Evolutionary conservation across 1,140 invertebrate species (phyloP), one percentile per base, ranked within the genome.

Genomic region (Berghia stephanieae): DNA sequence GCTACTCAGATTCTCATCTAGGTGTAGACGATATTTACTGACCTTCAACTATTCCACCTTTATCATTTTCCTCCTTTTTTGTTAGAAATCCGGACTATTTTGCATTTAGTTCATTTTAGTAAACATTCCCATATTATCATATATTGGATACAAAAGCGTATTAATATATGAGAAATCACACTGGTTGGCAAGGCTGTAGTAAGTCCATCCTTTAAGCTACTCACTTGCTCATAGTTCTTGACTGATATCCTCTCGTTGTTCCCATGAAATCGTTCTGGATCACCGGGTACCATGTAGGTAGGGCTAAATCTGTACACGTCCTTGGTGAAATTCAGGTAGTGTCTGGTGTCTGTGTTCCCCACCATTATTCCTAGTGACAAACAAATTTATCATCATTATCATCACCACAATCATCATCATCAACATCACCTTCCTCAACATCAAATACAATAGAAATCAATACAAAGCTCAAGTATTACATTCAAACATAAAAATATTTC

Each of bases 231-330:
- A 80, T 91, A 92, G 82, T 91, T 90, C 66, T 86, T 82, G 4
- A 91, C 79, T 8, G 90, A 88, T 49, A 92, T 90, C 31, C 91
- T 84, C 82, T 92, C 92, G 84, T 92, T 89, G 75, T 90, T 79
- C 16, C 92, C 92, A 86, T 92, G 92, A 69, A 92, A 89, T 66
- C 89, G 81, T 42, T 79, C 78, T 0, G 89, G 46, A 75, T 92
- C 91, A 5, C 86, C 85, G 18, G 85, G 85, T 38, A 79, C 83
- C 78, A 92, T 85, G 34, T 89, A 81, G 4, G 88, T 85, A 21
- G 92, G 91, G 71, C 86, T 88, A 83, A 92, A 92, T 49, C 92
- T 85, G 80, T 92, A 93, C 4, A 93, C 87, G 77, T 90, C 87
- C 8, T 84, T 73, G 1, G 91, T 90, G 42, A 92, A 84, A 31